Base-by-base conservation (phyloP, 1,140 invertebrate species). In the Pteromalus puparum region DNA sequence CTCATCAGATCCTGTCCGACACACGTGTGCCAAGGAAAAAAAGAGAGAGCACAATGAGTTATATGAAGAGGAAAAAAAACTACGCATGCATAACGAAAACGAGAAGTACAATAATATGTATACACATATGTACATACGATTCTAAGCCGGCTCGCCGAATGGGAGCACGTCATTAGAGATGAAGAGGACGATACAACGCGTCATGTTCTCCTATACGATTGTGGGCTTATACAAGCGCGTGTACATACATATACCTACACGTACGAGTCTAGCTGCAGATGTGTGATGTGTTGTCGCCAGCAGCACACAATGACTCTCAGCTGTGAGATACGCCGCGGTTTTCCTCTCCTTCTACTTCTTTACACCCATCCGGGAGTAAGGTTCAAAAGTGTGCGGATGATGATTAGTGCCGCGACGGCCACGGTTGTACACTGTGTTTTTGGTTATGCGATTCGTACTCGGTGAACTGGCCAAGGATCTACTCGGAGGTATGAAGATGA, bases 401-500 rank as follows among this genome's bases (percentile, higher is more conserved):
- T 28, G 30, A 5, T 46, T 30, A 1, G 46, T 53, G 15, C 1
- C 6, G 38, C 46, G n/a, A 28, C 38, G 38, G 38, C 38, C 10
- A 10, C 46, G 15, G 46, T 15, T 21, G 53, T 18, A 61, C 46
- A 18, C 12, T 4, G 9, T 4, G 13, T 61, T 61, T n/a, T 61
- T 61, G 65, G 75, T 77, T 83, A 84, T 75, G 72, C 77, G 70
- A 28, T 80, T 75, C 12, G 13, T 26, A 1, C 24, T 53, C 21
- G 53, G 53, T n/a, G 53, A 61, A 21, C 53, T 30, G 24, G 2
- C n/a, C 3, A 12, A 68, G 21, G 28, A 70, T 61, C 48, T 84
- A 24, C 7, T 65, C 18, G 6, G 4, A 70, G 7, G 21, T 7
- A 84, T 79, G 83, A 42, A 80, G 73, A 73, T 1, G 30, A 15